A percentile compares a stretch with the other conserved stretches of the same genome.
These are phyloP conservation scores for Parus major DNA, from an alignment of 2,113 vertebrate species.

Conservation along the genomic window DNA sequence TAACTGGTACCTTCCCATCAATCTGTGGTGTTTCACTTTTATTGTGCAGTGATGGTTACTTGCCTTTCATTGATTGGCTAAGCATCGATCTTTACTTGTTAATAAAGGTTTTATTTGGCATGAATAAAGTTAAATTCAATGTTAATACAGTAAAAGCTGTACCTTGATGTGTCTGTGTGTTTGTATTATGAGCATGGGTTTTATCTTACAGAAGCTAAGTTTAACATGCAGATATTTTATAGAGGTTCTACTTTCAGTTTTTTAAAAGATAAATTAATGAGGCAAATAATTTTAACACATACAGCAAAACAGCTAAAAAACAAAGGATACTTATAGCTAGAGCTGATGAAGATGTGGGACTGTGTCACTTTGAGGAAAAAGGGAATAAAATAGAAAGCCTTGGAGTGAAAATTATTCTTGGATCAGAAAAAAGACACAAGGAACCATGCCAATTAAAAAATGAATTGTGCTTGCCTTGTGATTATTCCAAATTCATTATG, in stretches of 20 bases:
- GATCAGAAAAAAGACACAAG: background rate
- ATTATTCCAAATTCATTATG: background rate
- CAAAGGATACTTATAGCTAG: background rate
- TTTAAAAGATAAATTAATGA: background rate
- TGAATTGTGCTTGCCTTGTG: background rate
- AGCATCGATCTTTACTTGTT: background rate
- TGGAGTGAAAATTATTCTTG: background rate
- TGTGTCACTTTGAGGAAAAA: accelerated
- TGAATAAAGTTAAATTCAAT: background rate
- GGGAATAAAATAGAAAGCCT: background rate
- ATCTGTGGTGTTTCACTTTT: conserved; percentile 1
- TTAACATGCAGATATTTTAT: background rate
- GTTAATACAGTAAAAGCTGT: background rate
- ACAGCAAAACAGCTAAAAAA: background rate
- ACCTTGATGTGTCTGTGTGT: background rate
- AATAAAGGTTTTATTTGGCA: background rate
- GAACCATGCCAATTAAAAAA: background rate
- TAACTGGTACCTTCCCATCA: background rate
- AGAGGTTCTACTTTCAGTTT: background rate
- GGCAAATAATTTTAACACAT: background rate
- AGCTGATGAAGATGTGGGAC: background rate
- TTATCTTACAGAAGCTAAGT: background rate
- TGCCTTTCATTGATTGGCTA: conserved; percentile 19
- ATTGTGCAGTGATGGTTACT: conserved; percentile 1
- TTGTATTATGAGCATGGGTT: background rate